Evolutionary conservation across 2,888 invertebrate genomes (phyloP).

Genomic region (Dryococelus australis): DNA sequence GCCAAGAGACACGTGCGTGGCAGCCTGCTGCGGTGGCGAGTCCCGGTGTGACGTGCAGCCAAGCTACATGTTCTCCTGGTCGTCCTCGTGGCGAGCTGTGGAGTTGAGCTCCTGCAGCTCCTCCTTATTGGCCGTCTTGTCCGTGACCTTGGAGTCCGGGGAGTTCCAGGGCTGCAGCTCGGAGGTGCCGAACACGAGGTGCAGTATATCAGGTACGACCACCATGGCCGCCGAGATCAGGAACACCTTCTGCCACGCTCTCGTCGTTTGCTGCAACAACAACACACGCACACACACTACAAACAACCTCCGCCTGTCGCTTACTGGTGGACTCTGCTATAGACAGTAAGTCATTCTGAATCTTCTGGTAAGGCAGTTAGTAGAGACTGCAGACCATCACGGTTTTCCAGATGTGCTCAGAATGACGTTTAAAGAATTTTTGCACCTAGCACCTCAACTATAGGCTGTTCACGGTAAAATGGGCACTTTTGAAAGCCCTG

Average conservation of each 20-base stretch:
- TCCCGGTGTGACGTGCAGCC: neutral
- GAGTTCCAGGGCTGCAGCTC: constrained; percentile 22
- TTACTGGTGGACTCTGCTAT: neutral
- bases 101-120: neutral
- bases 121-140: neutral
- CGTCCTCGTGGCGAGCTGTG: neutral
- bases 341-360: neutral
- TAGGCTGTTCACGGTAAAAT: no score
- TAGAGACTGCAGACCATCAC: neutral
- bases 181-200: constrained; percentile 9
- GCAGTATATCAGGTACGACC: neutral
- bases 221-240: constrained; percentile 19
- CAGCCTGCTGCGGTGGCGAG: no score
- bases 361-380: neutral
- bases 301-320: no score
- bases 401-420: neutral
- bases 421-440: no score
- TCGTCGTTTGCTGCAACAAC: neutral
- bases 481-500: no score
- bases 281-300: neutral
- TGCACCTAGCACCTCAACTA: no score
- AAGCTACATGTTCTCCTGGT: neutral
- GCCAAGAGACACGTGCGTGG: no score
- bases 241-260: constrained; percentile 11
- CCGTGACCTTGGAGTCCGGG: neutral